Conservation (phyloP, 1,140 invertebrate species). For the Drosophila nikananu region DNA sequence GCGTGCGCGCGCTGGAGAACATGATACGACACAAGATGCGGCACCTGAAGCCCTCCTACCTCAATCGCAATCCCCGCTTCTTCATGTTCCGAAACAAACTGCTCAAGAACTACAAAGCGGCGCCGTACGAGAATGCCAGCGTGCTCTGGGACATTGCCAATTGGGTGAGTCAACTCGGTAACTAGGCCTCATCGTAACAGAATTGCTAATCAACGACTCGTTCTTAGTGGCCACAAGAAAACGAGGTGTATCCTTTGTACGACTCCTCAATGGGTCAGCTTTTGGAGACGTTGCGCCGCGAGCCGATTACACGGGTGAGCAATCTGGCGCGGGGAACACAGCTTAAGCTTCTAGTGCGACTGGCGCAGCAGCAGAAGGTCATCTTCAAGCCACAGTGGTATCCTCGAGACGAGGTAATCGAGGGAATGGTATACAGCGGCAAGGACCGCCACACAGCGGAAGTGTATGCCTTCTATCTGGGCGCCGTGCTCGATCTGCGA, state of each 20-base stretch:
- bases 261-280: slow-evolving; percentile 90
- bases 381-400: slow-evolving; percentile 98
- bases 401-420: slow-evolving; percentile 90
- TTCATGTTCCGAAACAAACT: slow-evolving; percentile 84
- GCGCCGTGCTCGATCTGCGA: slow-evolving; percentile 91
- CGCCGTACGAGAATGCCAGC: slow-evolving; percentile 75
- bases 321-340: slow-evolving; percentile 94
- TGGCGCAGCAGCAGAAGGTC: slow-evolving; percentile 92
- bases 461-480: slow-evolving; percentile 97
- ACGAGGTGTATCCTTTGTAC: slow-evolving; percentile 89
- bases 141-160: slow-evolving; percentile 85
- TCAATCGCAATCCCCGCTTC: slow-evolving; percentile 84
- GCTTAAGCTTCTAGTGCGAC: slow-evolving; percentile 92
- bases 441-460: slow-evolving; percentile 97
- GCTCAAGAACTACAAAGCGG: slow-evolving; percentile 79
- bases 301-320: slow-evolving; percentile 91
- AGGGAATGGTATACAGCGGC: slow-evolving; percentile 93
- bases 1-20: slow-evolving; percentile 73
- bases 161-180: slow-evolving; percentile 68
- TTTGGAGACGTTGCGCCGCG: slow-evolving; percentile 89
- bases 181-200: not conserved
- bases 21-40: slow-evolving; percentile 77
- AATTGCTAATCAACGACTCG: slow-evolving; percentile 11
- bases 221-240: slow-evolving; percentile 89
- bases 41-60: slow-evolving; percentile 78